A percentile compares a stretch with the other conserved stretches of the same genome.
phyloP scores from a whole-genome alignment of 2,113 vertebrate genomes.

The Apteryx mantelli region DNA sequence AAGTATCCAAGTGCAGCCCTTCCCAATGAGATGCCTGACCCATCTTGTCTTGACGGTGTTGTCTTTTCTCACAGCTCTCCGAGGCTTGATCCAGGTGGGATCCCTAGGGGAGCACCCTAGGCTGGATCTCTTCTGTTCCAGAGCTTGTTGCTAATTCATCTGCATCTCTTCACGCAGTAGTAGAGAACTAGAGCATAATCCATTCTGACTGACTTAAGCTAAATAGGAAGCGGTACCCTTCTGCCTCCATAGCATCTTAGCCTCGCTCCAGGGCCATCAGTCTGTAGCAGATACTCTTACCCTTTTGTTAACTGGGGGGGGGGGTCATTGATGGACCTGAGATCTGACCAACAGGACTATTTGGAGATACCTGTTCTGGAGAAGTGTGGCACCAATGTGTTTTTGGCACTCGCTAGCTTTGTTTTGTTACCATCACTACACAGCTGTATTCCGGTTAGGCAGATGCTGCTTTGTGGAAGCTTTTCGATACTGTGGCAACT shows the following conservation, averaged over 20 bases:
- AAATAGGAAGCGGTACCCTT: accelerated
- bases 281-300: not conserved
- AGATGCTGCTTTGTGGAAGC: accelerated
- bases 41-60: not conserved
- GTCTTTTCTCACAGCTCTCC: not conserved
- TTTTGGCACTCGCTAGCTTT: accelerated
- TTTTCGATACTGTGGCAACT: not conserved
- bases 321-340: not conserved
- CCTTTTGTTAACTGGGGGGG: not conserved
- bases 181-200: not conserved
- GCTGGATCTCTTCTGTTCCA: not conserved
- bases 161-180: not conserved
- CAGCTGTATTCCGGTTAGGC: not conserved
- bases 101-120: not conserved
- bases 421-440: accelerated
- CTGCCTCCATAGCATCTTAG: too few species aligned
- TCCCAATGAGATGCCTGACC: not conserved
- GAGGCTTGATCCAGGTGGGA: not conserved
- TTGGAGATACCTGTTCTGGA: not conserved
- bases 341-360: not conserved
- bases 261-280: accelerated
- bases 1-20: not conserved
- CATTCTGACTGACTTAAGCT: not conserved
- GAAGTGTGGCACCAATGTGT: accelerated
- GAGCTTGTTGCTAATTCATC: not conserved